These are phyloP conservation scores for Acronicta aceris DNA, from an alignment of 2,888 invertebrate species.

Conservation along the genomic window DNA sequence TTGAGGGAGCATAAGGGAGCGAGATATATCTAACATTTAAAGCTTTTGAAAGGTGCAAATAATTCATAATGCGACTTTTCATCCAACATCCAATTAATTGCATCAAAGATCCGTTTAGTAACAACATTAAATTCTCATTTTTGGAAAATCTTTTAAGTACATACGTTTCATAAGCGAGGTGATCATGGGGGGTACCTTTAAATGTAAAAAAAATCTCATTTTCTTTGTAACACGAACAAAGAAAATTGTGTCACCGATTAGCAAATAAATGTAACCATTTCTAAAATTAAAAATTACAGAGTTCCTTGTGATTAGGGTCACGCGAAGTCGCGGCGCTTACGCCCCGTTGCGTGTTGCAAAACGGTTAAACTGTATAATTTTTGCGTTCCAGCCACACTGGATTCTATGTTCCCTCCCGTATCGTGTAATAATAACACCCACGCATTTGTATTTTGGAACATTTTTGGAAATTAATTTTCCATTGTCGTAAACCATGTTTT, in stretches of 20 bases:
- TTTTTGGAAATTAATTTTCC: slow-evolving; percentile 37
- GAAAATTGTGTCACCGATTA: slow-evolving; percentile 35
- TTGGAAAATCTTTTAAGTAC: too few relatives aligned
- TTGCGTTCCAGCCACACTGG: slow-evolving; percentile 63
- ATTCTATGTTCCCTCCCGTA: slow-evolving; percentile 48
- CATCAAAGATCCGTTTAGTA: too few relatives aligned
- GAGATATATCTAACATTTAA: too few relatives aligned
- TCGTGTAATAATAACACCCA: slow-evolving; percentile 56
- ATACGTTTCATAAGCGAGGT: too few relatives aligned
- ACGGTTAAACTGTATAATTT: slow-evolving; percentile 68
- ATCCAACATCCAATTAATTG: too few relatives aligned
- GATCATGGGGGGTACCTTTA: too few relatives aligned
- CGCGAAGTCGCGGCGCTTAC: slow-evolving; percentile 59
- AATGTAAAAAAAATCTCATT: too few relatives aligned
- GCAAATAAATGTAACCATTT: slow-evolving; percentile 56
- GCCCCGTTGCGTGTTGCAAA: slow-evolving; percentile 67
- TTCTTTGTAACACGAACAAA: slow-evolving; percentile 6
- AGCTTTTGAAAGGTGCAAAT: too few relatives aligned
- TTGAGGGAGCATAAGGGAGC: too few relatives aligned
- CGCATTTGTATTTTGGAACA: slow-evolving; percentile 50
- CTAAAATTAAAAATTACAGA: slow-evolving; percentile 65
- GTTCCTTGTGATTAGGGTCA: slow-evolving; percentile 64
- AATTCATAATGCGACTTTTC: too few relatives aligned
- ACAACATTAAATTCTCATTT: too few relatives aligned
- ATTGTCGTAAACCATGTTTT: slow-evolving; percentile 23